phyloP scores from a whole-genome alignment of 2,113 vertebrate genomes.

The Chrysemys picta region DNA sequence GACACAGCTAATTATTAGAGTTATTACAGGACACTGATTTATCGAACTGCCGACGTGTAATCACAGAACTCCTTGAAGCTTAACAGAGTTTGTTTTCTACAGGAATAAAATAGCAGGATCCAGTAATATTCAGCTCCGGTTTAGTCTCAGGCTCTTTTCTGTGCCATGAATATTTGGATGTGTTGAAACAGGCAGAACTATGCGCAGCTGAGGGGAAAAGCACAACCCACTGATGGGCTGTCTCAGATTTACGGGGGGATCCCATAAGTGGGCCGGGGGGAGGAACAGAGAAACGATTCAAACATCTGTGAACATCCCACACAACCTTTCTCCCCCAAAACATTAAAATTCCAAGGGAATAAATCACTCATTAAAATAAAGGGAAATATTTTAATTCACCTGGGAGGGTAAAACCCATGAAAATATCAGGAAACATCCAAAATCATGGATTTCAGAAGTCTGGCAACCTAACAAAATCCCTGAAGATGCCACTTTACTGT shows the following conservation, averaged over 20 bases:
- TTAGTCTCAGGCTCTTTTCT: not conserved
- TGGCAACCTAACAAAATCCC: not conserved
- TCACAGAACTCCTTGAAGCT: slow-evolving; percentile 13
- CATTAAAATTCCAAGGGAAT: not conserved
- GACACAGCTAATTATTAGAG: slow-evolving; percentile 63
- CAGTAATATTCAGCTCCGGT: not conserved
- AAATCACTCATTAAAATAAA: not conserved
- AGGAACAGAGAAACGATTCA: not conserved
- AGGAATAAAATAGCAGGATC: not conserved
- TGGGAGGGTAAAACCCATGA: not conserved
- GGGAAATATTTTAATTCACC: not conserved
- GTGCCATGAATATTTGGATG: not conserved
- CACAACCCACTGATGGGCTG: rapidly evolving
- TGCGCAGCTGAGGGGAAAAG: not conserved
- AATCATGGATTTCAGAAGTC: not conserved
- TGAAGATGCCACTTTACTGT: not conserved
- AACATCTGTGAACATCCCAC: not conserved
- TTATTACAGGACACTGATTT: slow-evolving; percentile 42
- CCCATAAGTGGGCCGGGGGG: not conserved
- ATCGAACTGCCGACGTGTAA: slow-evolving; percentile 24
- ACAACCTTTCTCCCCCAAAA: not conserved
- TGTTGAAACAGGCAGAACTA: not conserved
- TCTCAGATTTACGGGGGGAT: not conserved
- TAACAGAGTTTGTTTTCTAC: not conserved
- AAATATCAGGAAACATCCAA: not conserved